phyloP scores from a whole-genome alignment of 2,888 invertebrate species.

The Elysia crispata region DNA sequence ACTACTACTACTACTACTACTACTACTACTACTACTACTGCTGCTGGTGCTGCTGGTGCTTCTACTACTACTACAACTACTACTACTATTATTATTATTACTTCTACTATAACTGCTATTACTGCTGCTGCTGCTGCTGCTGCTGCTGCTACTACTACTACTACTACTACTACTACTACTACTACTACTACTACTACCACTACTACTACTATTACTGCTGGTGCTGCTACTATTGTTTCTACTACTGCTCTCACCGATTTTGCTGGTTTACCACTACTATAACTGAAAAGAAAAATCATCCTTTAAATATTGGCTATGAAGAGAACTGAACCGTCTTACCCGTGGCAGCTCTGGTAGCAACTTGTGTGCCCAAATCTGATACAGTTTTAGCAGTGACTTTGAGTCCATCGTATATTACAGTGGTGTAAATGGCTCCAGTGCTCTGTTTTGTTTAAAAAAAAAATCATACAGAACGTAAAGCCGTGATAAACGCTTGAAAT shows the following conservation, averaged over 20 bases:
- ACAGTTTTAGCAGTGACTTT: too few relatives aligned
- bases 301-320: too few relatives aligned
- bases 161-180: slow-evolving; percentile 19
- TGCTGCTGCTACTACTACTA: slow-evolving; percentile 5
- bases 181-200: slow-evolving; percentile 16
- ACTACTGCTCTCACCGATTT: neutral
- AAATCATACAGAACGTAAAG: too few relatives aligned
- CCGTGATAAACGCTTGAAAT: too few relatives aligned
- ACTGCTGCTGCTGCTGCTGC: neutral
- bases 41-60: slow-evolving; percentile 10
- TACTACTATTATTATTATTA: neutral
- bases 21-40: slow-evolving; percentile 17
- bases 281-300: too few relatives aligned
- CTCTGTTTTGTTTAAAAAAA: too few relatives aligned
- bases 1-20: slow-evolving; percentile 25
- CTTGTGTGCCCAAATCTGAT: too few relatives aligned
- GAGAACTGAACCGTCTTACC: too few relatives aligned
- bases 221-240: neutral
- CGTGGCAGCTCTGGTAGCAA: too few relatives aligned
- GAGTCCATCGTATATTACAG: too few relatives aligned
- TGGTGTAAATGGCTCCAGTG: too few relatives aligned
- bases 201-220: slow-evolving; percentile 5
- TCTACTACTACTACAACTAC: neutral
- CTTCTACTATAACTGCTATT: neutral
- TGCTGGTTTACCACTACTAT: too few relatives aligned